Evolutionary conservation across 2,113 vertebrate genomes (phyloP).

Genomic region (Petrocephalus zakoni): DNA sequence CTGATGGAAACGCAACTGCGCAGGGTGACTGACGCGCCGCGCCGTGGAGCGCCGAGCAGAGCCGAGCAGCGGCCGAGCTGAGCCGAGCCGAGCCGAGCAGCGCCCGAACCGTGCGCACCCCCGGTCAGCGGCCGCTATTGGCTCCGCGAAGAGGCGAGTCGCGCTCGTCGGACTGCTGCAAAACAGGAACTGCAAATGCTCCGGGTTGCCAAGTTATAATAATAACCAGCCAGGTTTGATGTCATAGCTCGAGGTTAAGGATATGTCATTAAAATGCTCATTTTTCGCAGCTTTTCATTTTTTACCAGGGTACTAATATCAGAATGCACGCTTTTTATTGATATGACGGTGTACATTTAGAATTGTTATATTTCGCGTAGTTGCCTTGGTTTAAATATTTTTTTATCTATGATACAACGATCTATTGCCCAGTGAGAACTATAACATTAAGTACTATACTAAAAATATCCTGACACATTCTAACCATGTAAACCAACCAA

Average conservation of each 20-base stretch:
- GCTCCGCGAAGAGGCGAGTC: constrained; percentile 10
- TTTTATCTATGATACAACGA: not conserved
- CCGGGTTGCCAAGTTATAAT: constrained; percentile 20
- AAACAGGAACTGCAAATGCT: not conserved
- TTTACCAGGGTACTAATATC: not conserved
- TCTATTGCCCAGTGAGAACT: not conserved
- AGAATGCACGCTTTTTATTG: not conserved
- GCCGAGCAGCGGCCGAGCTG: too few species aligned
- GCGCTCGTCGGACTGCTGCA: not conserved
- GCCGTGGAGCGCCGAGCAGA: too few species aligned
- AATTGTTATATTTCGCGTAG: not conserved
- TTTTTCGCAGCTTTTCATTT: not conserved
- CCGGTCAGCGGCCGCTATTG: constrained; percentile 12
- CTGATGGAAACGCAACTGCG: constrained; percentile 5
- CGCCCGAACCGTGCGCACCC: too few species aligned
- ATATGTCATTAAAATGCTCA: not conserved
- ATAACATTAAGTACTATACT: not conserved
- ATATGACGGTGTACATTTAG: not conserved
- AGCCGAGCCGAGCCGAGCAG: too few species aligned
- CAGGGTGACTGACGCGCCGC: constrained; percentile 28
- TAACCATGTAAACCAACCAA: not conserved
- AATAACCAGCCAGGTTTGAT: not conserved
- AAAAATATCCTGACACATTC: not conserved
- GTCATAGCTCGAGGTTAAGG: not conserved
- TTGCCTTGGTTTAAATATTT: not conserved